Conservation (phyloP, 2,797 vertebrate species). For the Lindbergichthys nudifrons region DNA sequence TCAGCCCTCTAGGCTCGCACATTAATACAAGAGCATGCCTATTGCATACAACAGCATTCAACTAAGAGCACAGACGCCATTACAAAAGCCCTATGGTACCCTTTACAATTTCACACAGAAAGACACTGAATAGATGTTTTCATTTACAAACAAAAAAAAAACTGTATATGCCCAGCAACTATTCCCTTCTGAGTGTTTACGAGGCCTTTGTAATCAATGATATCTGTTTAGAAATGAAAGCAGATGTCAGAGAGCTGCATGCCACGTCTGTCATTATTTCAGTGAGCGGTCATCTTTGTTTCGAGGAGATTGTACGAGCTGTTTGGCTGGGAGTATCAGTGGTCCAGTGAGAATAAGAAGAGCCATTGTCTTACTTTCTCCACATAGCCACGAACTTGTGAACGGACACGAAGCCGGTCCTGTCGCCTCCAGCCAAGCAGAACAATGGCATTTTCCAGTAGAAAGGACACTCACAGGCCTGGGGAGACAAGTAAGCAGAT, state of each 20-base stretch:
- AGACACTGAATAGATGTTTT: constrained; percentile 55
- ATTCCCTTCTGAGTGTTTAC: constrained; percentile 40
- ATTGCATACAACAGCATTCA: constrained; percentile 47
- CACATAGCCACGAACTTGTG: constrained; percentile 98
- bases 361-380: constrained; percentile 93
- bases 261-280: constrained; percentile 44
- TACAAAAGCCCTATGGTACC: constrained; percentile 48
- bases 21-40: constrained; percentile 73
- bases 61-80: constrained; percentile 12
- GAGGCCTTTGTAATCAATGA: constrained; percentile 35
- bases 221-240: constrained; percentile 50
- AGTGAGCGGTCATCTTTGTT: constrained; percentile 59
- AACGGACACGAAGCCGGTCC: constrained; percentile 93
- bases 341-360: constrained; percentile 58
- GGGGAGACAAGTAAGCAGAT: constrained; percentile 45
- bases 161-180: not conserved
- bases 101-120: constrained; percentile 45
- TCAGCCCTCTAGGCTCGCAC: constrained; percentile 57
- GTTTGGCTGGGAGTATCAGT: constrained; percentile 37
- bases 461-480: constrained; percentile 96
- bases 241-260: constrained; percentile 32
- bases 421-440: constrained; percentile 92
- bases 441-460: constrained; percentile 98
- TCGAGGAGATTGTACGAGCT: constrained; percentile 36
- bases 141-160: constrained; percentile 12